Evolutionary conservation across 2,113 vertebrate genomes (phyloP).

Genomic region (Tiliqua scincoides): DNA sequence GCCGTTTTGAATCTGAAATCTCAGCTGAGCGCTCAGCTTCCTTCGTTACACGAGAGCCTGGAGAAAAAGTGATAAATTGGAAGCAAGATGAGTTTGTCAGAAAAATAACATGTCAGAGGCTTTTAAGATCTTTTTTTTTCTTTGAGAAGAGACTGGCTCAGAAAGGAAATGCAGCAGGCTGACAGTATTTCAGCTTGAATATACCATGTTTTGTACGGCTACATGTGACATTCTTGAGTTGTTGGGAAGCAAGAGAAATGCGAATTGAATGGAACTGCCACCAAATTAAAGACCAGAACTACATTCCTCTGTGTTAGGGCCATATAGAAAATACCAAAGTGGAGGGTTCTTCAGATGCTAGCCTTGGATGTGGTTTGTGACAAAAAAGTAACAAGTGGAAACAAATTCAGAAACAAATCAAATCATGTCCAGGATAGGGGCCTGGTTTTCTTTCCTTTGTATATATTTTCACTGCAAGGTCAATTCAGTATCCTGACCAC

Average conservation of each 20-base stretch:
- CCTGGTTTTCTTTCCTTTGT: not conserved
- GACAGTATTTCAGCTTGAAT: not conserved
- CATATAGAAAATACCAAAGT: not conserved
- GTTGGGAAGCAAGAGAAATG: constrained; percentile 26
- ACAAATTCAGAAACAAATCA: not conserved
- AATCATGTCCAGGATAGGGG: not conserved
- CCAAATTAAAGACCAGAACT: constrained; percentile 43
- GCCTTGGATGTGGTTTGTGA: not conserved
- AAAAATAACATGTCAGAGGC: constrained; percentile 41
- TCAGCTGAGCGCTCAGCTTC: not conserved
- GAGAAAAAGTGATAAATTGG: constrained; percentile 43
- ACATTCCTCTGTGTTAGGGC: not conserved
- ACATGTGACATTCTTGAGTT: constrained; percentile 19
- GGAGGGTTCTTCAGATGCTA: not conserved
- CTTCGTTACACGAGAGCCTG: constrained; percentile 8
- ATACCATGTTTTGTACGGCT: fast-evolving
- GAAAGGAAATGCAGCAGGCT: not conserved
- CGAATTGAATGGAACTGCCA: not conserved
- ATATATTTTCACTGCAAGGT: not conserved
- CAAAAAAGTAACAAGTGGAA: fast-evolving
- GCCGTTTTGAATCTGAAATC: not conserved
- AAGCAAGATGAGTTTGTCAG: constrained; percentile 45
- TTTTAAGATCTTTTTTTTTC: constrained; percentile 1
- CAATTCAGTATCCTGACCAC: not conserved
- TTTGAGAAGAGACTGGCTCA: constrained; percentile 22